Evolutionary conservation across 30 jellyfish, hydroid and myxozoan genomes (phyloP).

Genomic region (Hydractinia symbiolongicarpus): DNA sequence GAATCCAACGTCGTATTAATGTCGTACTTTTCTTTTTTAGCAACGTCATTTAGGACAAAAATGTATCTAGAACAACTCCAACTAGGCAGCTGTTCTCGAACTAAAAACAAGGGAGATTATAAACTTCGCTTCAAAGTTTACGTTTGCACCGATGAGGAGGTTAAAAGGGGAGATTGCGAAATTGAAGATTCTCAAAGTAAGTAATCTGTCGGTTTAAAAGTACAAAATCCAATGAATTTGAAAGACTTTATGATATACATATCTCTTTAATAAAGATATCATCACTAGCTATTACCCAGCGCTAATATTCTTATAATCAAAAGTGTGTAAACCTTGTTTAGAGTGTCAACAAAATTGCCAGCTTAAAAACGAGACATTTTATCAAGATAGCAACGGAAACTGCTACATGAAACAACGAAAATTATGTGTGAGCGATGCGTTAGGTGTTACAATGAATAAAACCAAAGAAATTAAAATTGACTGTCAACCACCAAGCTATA

Average conservation of each 20-base stretch:
- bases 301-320: no score
- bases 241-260: no score
- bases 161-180: constrained; percentile 24
- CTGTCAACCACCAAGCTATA: constrained; percentile 10
- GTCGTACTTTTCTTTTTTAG: no score
- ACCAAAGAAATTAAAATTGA: not conserved
- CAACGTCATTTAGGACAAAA: not conserved
- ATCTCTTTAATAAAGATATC: no score
- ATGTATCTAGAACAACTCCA: not conserved
- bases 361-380: not conserved
- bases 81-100: constrained; percentile 24
- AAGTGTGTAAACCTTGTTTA: no score
- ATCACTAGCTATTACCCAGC: no score
- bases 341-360: no score
- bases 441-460: not conserved
- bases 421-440: not conserved
- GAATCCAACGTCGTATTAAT: no score
- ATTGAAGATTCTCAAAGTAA: no score
- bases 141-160: constrained; percentile 35
- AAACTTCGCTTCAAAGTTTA: constrained; percentile 19
- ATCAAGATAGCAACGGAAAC: constrained; percentile 1
- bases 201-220: no score
- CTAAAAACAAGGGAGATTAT: not conserved
- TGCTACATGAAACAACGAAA: constrained; percentile 10
- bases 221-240: no score